These are phyloP conservation scores for Dione vanillae DNA, from an alignment of 2,888 invertebrate species.

Conservation along the genomic window DNA sequence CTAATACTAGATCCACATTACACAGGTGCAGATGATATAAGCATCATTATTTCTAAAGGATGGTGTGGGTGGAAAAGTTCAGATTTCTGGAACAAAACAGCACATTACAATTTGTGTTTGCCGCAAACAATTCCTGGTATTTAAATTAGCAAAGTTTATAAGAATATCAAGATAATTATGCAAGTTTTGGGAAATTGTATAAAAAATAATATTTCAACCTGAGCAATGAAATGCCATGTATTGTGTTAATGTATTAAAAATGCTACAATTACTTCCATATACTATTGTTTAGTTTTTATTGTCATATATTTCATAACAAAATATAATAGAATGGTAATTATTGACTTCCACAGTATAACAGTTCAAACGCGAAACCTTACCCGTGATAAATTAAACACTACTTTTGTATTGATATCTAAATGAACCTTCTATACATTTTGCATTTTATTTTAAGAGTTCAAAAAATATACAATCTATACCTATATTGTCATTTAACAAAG, in stretches of 20 bases:
- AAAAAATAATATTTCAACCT: not conserved
- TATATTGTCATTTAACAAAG: not conserved
- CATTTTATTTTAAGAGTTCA: not conserved
- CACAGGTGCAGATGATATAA: constrained; percentile 93
- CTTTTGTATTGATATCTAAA: not conserved
- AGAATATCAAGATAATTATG: not conserved
- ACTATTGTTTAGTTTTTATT: not conserved
- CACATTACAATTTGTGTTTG: constrained; percentile 98
- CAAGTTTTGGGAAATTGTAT: not conserved
- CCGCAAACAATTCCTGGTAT: constrained; percentile 86
- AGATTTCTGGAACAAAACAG: constrained; percentile 97
- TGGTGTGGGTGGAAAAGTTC: constrained; percentile 99
- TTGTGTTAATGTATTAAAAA: constrained; percentile 1
- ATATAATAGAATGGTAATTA: not conserved
- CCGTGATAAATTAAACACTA: not conserved
- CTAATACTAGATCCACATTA: constrained; percentile 99
- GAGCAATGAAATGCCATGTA: constrained; percentile 1
- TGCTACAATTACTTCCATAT: not conserved
- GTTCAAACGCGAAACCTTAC: not conserved
- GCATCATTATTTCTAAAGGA: constrained; percentile 90
- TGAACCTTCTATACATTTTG: not conserved
- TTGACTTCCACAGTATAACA: not conserved
- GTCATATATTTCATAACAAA: not conserved
- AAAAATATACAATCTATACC: not conserved
- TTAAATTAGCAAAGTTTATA: constrained; percentile 49